Evolutionary conservation across 2,113 vertebrate genomes (phyloP).

Genomic region (Amia ocellicauda): DNA sequence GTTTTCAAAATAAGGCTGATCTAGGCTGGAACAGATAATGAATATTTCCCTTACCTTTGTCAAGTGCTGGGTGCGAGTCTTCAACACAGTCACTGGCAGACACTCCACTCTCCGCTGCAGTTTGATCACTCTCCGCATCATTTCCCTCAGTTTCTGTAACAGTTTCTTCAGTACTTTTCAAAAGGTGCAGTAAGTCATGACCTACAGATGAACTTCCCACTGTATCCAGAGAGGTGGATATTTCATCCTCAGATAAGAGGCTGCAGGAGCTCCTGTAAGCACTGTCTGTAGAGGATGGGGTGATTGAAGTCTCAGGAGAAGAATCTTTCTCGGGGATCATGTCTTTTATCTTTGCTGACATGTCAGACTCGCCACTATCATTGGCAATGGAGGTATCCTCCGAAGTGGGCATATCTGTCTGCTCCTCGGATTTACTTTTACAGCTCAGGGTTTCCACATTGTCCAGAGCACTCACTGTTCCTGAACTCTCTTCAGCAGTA

Average conservation of each 20-base stretch:
- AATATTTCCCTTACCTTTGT: constrained; percentile 11
- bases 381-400: neutral
- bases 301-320: constrained; percentile 5
- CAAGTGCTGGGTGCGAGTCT: neutral
- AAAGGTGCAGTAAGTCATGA: neutral
- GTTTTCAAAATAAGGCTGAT: no score
- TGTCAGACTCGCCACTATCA: neutral
- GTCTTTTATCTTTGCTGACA: neutral
- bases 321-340: neutral
- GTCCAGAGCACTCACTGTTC: neutral
- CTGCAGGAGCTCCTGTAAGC: constrained; percentile 2
- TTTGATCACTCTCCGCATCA: neutral
- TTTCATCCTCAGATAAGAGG: neutral
- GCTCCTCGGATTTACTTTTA: neutral
- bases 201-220: neutral
- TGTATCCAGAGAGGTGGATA: neutral
- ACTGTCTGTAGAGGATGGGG: neutral
- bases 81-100: neutral
- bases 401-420: neutral
- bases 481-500: constrained; percentile 13
- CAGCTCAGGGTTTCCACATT: constrained; percentile 7
- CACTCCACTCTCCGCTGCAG: no score
- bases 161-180: neutral
- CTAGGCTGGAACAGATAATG: no score
- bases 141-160: neutral